Base-by-base conservation (phyloP, 2,888 invertebrate genomes). In the Alentia gelatinosa region DNA sequence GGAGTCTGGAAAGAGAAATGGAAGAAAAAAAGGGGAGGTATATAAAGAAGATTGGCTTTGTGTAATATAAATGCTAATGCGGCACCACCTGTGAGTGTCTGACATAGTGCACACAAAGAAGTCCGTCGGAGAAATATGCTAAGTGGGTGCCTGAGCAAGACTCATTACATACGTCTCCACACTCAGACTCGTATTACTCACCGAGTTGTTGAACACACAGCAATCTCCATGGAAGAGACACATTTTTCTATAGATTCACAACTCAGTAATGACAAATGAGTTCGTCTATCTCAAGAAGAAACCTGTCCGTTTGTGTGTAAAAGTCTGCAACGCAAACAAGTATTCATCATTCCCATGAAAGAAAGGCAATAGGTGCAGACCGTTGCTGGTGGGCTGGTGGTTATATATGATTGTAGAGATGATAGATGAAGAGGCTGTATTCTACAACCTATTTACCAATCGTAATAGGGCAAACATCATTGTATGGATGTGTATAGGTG, bases 11-110 rank as follows among this genome's bases (percentile, higher is more conserved):
- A 79, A 39, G 12, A n/a, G 26, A 74, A 74, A 33, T 33, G 26
- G 12, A 33, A 33, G 26, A n/a, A 74, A 33, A 33, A 26, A 33
- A 47, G 47, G 5, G 12, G 79, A 79, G 7, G 79, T 26, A 12
- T 26, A 30, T 68, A 68, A 9, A 79, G 39, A 39, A 39, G 39
- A 23, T 35, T 79, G 37, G 35, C 39, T 79, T 79, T 79, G 35
- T 79, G 79, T 79, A 79, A 79, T 79, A 79, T 79, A 79, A 79
- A 79, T 79, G 79, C 37, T 37, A 79, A 79, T 79, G 79, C 30
- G 74, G 7, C 33, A 5, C 79, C 12, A 23, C 0, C 15, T 3
- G 79, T 79, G 68, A 30, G 68, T 30, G 30, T 68, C 12, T 19
- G 68, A 68, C 26, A 68, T 68, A 68, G 12, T 30, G 4, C 33